Conservation (phyloP, 2,888 invertebrate genomes). For the Lasioglossum morio region DNA sequence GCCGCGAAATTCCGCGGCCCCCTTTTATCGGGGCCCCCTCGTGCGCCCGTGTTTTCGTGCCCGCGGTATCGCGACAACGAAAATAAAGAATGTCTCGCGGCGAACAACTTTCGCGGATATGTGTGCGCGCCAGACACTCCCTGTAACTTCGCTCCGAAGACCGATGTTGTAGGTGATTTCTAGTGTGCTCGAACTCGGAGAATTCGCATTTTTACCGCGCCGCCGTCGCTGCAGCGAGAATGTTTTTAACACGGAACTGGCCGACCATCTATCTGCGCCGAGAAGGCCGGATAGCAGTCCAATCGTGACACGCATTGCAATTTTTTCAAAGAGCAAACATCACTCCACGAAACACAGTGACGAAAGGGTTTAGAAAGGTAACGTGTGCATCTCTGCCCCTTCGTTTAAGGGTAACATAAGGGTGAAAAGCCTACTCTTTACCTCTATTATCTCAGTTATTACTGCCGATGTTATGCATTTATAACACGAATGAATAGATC, state of each 20-base stretch:
- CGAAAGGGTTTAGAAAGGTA: neutral
- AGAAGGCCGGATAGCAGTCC: neutral
- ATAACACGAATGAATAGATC: too few relatives aligned
- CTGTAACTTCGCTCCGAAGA: neutral
- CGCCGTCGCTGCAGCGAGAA: neutral
- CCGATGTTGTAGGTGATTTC: conserved; percentile 17
- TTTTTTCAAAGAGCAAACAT: neutral
- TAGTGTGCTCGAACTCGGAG: neutral
- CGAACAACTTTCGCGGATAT: conserved; percentile 42
- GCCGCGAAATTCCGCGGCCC: conserved; percentile 51
- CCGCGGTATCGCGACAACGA: conserved; percentile 51
- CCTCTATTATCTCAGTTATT: too few relatives aligned
- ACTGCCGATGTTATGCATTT: too few relatives aligned
- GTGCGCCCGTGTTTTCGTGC: conserved; percentile 46
- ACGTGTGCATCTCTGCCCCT: too few relatives aligned
- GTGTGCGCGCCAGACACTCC: conserved; percentile 10
- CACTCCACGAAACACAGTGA: neutral
- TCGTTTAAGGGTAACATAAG: too few relatives aligned
- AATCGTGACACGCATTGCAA: neutral
- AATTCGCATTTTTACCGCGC: conserved; percentile 4
- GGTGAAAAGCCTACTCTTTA: too few relatives aligned
- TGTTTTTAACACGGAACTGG: neutral
- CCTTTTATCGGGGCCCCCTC: conserved; percentile 41
- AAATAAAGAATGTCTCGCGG: conserved; percentile 48
- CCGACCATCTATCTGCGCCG: neutral